phyloP scores from a whole-genome alignment of 2,888 invertebrate genomes.

The Beris chalybata region DNA sequence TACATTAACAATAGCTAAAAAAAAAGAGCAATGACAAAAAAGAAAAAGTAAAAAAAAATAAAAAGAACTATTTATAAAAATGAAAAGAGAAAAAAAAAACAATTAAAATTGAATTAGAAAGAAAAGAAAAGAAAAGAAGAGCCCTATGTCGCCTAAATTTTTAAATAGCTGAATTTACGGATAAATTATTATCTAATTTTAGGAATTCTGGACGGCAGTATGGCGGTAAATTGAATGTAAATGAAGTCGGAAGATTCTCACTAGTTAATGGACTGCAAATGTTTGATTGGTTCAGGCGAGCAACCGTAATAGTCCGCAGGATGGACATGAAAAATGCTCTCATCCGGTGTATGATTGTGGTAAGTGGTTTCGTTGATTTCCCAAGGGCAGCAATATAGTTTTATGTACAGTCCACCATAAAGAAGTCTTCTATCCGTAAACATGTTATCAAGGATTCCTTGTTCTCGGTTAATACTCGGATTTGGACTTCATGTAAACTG shows the following conservation, averaged over 20 bases:
- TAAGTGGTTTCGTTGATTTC: conserved; percentile 45
- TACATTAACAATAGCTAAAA: no score
- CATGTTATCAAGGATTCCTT: no score
- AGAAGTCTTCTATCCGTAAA: background rate
- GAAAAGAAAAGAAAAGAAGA: no score
- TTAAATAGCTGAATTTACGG: no score
- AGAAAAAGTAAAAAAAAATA: no score
- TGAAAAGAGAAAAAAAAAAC: no score
- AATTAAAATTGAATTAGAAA: no score
- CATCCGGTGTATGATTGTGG: conserved; percentile 62
- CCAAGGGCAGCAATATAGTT: conserved; percentile 36
- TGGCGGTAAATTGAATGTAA: conserved; percentile 59
- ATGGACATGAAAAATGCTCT: conserved; percentile 61
- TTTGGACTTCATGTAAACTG: no score
- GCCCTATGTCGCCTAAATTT: no score
- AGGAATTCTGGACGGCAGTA: conserved; percentile 61
- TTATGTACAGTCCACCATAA: background rate
- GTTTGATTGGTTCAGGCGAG: conserved; percentile 47
- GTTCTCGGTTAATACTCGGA: no score
- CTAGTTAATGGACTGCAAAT: conserved; percentile 44
- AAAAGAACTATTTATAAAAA: no score
- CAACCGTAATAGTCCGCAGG: conserved; percentile 51
- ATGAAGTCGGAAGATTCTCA: conserved; percentile 59
- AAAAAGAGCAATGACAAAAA: no score
- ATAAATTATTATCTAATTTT: background rate